phyloP scores from a whole-genome alignment of 2,888 invertebrate genomes.

The Alviniconcha strummeri region DNA sequence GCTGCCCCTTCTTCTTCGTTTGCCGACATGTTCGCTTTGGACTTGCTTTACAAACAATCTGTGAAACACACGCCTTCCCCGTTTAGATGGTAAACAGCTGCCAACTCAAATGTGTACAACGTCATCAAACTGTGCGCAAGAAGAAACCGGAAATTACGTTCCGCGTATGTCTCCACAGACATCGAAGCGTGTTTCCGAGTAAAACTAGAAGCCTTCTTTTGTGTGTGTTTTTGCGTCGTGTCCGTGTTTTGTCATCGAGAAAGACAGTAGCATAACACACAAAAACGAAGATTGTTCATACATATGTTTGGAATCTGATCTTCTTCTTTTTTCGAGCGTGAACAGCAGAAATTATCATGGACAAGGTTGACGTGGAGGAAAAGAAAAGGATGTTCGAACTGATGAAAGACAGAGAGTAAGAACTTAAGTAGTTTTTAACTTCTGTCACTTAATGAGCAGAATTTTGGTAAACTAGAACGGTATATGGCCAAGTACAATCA shows the following conservation, averaged over 20 bases:
- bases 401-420: conserved; percentile 48
- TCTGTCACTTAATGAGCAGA: too few relatives aligned
- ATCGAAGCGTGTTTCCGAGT: neutral
- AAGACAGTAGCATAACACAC: too few relatives aligned
- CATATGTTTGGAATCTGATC: too few relatives aligned
- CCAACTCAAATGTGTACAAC: conserved; percentile 27
- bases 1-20: conserved; percentile 74
- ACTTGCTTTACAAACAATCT: conserved; percentile 9
- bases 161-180: neutral
- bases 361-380: conserved; percentile 46
- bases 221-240: too few relatives aligned
- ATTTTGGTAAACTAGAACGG: too few relatives aligned
- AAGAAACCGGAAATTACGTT: conserved; percentile 9
- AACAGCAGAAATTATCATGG: conserved; percentile 27
- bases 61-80: conserved; percentile 14
- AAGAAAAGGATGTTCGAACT: conserved; percentile 48
- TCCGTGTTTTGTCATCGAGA: too few relatives aligned
- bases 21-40: conserved; percentile 25
- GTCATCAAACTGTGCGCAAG: neutral
- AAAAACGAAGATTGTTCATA: too few relatives aligned
- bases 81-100: conserved; percentile 12
- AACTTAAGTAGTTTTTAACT: neutral
- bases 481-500: too few relatives aligned
- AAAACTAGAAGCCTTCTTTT: neutral
- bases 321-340: too few relatives aligned